These are phyloP conservation scores for Brachyhypopomus gauderio DNA, from an alignment of 2,113 vertebrate species.

Conservation along the genomic window DNA sequence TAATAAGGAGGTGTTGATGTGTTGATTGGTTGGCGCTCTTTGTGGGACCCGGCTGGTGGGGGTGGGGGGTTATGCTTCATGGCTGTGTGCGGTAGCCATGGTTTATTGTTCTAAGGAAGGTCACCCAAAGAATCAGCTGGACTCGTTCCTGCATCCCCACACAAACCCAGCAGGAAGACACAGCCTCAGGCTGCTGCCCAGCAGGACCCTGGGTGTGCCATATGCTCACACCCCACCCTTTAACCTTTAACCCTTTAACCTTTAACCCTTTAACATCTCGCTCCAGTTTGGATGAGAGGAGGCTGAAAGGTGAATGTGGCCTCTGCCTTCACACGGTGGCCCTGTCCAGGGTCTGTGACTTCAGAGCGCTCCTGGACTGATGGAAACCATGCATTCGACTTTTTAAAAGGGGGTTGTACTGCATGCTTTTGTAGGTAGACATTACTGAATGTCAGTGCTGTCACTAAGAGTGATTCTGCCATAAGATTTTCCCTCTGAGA, in stretches of 20 bases:
- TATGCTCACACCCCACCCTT: constrained; percentile 65
- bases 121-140: constrained; percentile 71
- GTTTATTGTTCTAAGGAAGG: constrained; percentile 77
- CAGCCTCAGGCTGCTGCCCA: constrained; percentile 54
- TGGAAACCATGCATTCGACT: no score
- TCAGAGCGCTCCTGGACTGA: background rate
- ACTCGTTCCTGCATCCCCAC: constrained; percentile 59
- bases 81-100: constrained; percentile 67
- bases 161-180: constrained; percentile 63
- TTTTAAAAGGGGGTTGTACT: background rate
- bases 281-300: constrained; percentile 46
- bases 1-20: constrained; percentile 23
- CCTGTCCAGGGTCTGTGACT: background rate
- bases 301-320: background rate
- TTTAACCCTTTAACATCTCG: constrained; percentile 54
- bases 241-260: constrained; percentile 53
- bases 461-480: no score
- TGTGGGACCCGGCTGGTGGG: background rate
- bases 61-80: constrained; percentile 6
- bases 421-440: no score
- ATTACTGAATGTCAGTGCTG: no score
- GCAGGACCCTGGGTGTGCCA: constrained; percentile 64
- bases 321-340: background rate
- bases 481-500: no score
- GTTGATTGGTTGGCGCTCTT: constrained; percentile 9